Evolutionary conservation across 2,888 invertebrate genomes (phyloP), one percentile per base, ranked within the genome.

Genomic region (Pyrocoelia pectoralis): DNA sequence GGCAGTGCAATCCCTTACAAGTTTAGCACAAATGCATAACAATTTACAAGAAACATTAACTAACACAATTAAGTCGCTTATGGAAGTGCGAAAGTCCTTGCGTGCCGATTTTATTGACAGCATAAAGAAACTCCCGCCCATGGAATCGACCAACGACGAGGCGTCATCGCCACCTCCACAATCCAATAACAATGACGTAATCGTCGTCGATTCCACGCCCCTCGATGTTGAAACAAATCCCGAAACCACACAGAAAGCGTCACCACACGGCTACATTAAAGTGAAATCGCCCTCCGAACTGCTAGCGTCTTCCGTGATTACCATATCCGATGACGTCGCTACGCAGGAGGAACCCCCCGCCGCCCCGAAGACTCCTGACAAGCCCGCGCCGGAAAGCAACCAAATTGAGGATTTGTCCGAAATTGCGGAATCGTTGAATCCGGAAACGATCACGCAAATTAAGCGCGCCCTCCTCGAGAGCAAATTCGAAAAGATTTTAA

Each of bases 41-140:
- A 82, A 82, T 46, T 74, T 87, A 49, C 87, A 87, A 65, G 83
- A 86, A 55, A 76, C 86, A 43, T 72, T 87, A 52, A 84, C 82
- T 65, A 86, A 84, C 0, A 85, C 87, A 0, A 80, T 84, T 19
- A 83, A 81, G 66, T 82, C 86, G 58, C 83, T 87, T 64, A 80
- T 80, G 50, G 86, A 86, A 75, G 83, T 87, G 24, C 77, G 84
- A 49, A 84, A 85, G 52, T 86, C 84, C 76, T 76, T 87, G 9
- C 82, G 83, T 68, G 83, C 82, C 43, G 87, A 86, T 51, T 83
- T 86, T 61, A 84, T 86, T 70, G 76, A 80, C 43, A 86, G 84
- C 73, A 69, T 86, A 29, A 72, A 77, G 50, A 80, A 75, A 33
- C 70, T 79, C 12, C 76, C 83, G 79, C 84, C 70, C 80, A 84